Evolutionary conservation across 2,113 vertebrate species (phyloP), one percentile per base, ranked within the genome.

Genomic region (Heterocephalus glaber): DNA sequence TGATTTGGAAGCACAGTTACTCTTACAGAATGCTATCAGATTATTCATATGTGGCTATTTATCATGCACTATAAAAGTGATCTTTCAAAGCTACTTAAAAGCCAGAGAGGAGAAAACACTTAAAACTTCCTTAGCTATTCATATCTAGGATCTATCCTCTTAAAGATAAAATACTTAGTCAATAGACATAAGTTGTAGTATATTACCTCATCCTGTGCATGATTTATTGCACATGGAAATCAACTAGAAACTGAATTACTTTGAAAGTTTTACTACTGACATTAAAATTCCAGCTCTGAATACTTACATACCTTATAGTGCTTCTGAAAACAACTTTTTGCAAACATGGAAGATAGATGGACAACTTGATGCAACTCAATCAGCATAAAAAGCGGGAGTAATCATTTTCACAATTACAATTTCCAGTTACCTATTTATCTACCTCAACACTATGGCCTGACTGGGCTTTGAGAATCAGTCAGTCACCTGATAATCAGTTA

Each of bases 201-300:
- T 98, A 98, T 99, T 99, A 99, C 98, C 98, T 99, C 99, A 99
- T 98, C 97, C 97, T 97, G 96, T 92, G 74, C 98, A 98, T 99
- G 99, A 99, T 99, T 99, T 99, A 98, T 98, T 98, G 98, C 98
- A 99, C 99, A 99, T 99, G 98, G 98, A 98, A 98, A 99, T 98
- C 98, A 97, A 98, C 98, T 97, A 97, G 98, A 98, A 99, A 98
- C 96, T 86, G 96, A 98, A 98, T 98, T 98, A 98, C 97, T 98
- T 98, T 98, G 98, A 98, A 99, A 98, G 98, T 98, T 98, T 98
- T 98, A 98, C 97, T 98, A 97, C 96, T 98, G 97, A 98, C 97
- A 97, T 99, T 99, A 98, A 98, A 99, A 98, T 99, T 98, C 98
- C 98, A 95, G 84, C 94, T 98, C 97, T 98, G 96, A 98, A 87